These are phyloP conservation scores for Cinara cedri DNA, from an alignment of 2,888 invertebrate genomes.

Conservation along the genomic window DNA sequence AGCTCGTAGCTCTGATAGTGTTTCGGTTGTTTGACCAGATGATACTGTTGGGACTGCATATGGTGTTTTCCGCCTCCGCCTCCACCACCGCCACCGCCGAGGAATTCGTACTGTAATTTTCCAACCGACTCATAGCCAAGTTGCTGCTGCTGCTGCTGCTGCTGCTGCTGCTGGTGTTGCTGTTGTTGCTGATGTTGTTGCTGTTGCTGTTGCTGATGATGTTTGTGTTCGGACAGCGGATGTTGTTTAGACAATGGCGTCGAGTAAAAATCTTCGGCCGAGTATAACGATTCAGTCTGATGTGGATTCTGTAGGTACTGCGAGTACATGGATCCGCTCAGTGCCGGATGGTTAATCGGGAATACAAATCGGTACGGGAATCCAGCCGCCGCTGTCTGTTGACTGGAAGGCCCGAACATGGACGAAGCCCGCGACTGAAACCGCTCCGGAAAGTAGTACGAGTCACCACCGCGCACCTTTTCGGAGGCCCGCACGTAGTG, in stretches of 20 bases:
- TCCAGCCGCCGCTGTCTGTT: constrained; percentile 18
- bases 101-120: constrained; percentile 9
- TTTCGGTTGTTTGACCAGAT: constrained; percentile 40
- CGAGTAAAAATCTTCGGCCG: constrained; percentile 9
- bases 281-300: background rate
- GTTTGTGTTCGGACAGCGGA: constrained; percentile 7
- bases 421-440: constrained; percentile 36
- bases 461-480: background rate
- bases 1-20: constrained; percentile 32
- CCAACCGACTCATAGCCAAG: constrained; percentile 22
- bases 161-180: background rate
- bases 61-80: constrained; percentile 1
- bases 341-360: constrained; percentile 56
- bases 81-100: constrained; percentile 12
- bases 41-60: background rate
- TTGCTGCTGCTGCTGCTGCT: constrained; percentile 22
- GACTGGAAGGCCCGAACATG: constrained; percentile 9
- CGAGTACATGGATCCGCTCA: constrained; percentile 45
- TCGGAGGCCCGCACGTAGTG: constrained; percentile 9
- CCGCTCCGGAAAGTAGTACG: background rate
- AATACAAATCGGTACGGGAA: constrained; percentile 57
- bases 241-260: constrained; percentile 1
- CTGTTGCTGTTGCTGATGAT: background rate
- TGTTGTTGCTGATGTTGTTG: constrained; percentile 14
- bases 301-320: constrained; percentile 42